Conservation (phyloP, 2,113 vertebrate species). For the Meleagris gallopavo region DNA sequence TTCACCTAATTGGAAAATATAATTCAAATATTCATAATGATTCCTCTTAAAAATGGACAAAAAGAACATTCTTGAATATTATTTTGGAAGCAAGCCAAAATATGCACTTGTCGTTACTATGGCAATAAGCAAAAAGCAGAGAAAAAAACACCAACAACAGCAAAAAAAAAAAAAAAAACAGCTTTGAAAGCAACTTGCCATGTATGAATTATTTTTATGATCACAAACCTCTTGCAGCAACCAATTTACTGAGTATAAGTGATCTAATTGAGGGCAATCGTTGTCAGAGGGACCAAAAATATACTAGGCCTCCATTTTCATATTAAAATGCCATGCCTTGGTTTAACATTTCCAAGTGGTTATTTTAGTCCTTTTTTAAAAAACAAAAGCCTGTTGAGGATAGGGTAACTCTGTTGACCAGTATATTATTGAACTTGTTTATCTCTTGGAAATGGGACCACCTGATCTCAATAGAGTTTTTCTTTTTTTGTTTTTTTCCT, state of each 20-base stretch:
- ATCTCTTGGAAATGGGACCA: slow-evolving; percentile 78
- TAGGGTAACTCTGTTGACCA: slow-evolving; percentile 82
- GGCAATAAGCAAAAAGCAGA: slow-evolving; percentile 64
- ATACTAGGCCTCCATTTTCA: slow-evolving; percentile 77
- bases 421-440: slow-evolving; percentile 79
- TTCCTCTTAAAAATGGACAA: slow-evolving; percentile 57
- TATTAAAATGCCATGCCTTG: slow-evolving; percentile 82
- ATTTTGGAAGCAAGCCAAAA: slow-evolving; percentile 68
- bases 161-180: background rate
- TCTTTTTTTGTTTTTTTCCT: background rate
- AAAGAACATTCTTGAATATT: slow-evolving; percentile 65
- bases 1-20: slow-evolving; percentile 73
- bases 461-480: slow-evolving; percentile 81
- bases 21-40: slow-evolving; percentile 75
- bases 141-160: background rate
- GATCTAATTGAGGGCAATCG: slow-evolving; percentile 84
- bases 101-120: slow-evolving; percentile 76
- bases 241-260: slow-evolving; percentile 79
- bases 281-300: slow-evolving; percentile 76
- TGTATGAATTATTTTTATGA: slow-evolving; percentile 77
- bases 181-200: slow-evolving; percentile 65
- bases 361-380: slow-evolving; percentile 81
- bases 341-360: slow-evolving; percentile 83
- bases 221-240: slow-evolving; percentile 57
- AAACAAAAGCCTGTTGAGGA: slow-evolving; percentile 82